A percentile compares a stretch with the other conserved stretches of the same genome.
phyloP scores from a whole-genome alignment of 2,113 vertebrate genomes.

The Semnornis frantzii region DNA sequence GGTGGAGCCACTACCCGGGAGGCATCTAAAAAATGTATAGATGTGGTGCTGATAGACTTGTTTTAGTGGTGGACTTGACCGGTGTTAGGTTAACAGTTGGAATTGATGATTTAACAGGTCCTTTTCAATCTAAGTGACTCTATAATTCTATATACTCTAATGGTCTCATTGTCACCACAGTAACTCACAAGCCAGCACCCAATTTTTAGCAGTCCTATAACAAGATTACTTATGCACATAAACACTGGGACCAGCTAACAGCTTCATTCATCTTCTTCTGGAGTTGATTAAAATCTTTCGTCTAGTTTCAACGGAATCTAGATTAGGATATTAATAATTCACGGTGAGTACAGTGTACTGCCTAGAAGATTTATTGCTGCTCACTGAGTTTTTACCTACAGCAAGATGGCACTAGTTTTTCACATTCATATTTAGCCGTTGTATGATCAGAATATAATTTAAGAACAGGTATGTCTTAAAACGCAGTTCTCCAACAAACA shows the following conservation, averaged over 20 bases:
- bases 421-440: background rate
- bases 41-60: background rate
- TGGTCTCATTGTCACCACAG: background rate
- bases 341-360: background rate
- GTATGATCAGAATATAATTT: background rate
- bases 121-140: background rate
- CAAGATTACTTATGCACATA: rapidly evolving
- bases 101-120: background rate
- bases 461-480: background rate
- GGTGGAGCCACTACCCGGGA: background rate
- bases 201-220: background rate
- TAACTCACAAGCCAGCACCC: background rate
- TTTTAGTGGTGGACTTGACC: background rate
- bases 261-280: background rate
- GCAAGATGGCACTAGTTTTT: background rate
- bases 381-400: background rate
- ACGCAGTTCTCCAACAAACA: background rate
- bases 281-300: background rate
- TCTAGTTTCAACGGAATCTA: background rate
- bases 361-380: background rate
- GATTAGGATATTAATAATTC: background rate
- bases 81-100: background rate
- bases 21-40: background rate
- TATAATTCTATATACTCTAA: background rate
- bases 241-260: background rate